Base-by-base conservation (phyloP, 2,113 vertebrate genomes). In the Triplophysa dalaica region DNA sequence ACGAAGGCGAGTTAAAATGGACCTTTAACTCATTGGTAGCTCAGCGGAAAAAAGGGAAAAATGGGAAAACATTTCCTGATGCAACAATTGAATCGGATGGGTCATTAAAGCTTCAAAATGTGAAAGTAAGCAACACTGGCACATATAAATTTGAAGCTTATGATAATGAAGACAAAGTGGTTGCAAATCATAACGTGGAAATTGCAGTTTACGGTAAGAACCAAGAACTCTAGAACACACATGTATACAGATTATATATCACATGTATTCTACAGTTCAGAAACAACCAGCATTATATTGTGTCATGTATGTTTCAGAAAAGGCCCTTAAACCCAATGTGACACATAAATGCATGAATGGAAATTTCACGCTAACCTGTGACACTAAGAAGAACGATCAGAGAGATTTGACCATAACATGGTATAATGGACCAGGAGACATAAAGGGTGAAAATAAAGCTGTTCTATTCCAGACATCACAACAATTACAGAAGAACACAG, bases 81-180 rank as follows among this genome's bases (percentile, higher is more conserved):
- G 3, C 45, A 67, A 45, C n/a, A n/a, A 45, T 81, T 1, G 8
- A 2, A 1, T 12, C 45, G 0, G n/a, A 66, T 10, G 61, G 73
- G 8, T 19, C 6, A 1, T 26, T 85, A 1, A 2, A 0, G 0
- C 1, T 85, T 3, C 0, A 11, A 10, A 0, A 24, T 14, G n/a
- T 60, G 19, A 58, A 0, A 0, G 2, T n/a, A 1, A 13, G 2
- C 0, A 0, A 68, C 43, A 8, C 1, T 11, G 83, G 81, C 6
- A 50, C 0, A 26, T 85, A 80, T 52, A 13, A 0, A 8, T 56
- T 43, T 60, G 33, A 4, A 0, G 8, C 12, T n/a, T 43, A 3
- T 62, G 4, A 9, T 33, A 0, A 0, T 0, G 0, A 0, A 0
- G 83, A 80, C 0, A 9, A 0, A 3, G 0, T 0, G 2, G 0